Conservation (phyloP, 2,888 invertebrate species). For the Syritta pipiens region DNA sequence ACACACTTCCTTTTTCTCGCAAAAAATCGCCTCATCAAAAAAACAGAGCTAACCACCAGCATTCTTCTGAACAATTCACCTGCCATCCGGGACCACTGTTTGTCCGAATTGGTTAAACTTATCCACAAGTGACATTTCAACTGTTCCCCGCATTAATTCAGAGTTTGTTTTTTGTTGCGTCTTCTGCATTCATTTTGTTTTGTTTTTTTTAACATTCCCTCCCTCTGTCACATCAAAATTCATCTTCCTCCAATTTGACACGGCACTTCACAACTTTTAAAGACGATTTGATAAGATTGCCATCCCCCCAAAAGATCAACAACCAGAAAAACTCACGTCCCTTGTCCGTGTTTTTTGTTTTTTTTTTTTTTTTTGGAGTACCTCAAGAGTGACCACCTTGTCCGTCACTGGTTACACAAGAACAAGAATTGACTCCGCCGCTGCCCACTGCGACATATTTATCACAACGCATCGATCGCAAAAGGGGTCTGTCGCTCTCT, state of each 20-base stretch:
- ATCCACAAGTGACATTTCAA: too few species aligned
- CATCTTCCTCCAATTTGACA: conserved; percentile 69
- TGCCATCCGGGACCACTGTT: too few species aligned
- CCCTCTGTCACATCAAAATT: conserved; percentile 62
- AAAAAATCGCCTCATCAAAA: too few species aligned
- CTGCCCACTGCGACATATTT: conserved; percentile 54
- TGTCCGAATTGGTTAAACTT: too few species aligned
- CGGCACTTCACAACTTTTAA: conserved; percentile 66
- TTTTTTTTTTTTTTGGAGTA: conserved; percentile 23
- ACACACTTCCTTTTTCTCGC: too few species aligned
- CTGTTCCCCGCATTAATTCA: too few species aligned
- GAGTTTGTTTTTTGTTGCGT: too few species aligned
- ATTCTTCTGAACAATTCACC: too few species aligned
- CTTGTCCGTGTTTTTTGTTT: not conserved
- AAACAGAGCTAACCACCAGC: too few species aligned
- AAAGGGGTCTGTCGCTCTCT: conserved; percentile 1
- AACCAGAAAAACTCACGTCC: too few species aligned
- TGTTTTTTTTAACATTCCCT: too few species aligned
- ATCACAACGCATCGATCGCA: conserved; percentile 45
- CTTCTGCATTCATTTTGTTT: too few species aligned
- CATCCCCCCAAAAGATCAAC: conserved; percentile 35
- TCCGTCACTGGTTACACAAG: conserved; percentile 60
- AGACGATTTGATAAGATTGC: conserved; percentile 63
- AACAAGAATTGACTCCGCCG: conserved; percentile 62
- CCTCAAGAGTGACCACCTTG: conserved; percentile 61